These are phyloP conservation scores for Antrozous pallidus DNA, from an alignment of 2,797 vertebrate genomes.

Conservation along the genomic window DNA sequence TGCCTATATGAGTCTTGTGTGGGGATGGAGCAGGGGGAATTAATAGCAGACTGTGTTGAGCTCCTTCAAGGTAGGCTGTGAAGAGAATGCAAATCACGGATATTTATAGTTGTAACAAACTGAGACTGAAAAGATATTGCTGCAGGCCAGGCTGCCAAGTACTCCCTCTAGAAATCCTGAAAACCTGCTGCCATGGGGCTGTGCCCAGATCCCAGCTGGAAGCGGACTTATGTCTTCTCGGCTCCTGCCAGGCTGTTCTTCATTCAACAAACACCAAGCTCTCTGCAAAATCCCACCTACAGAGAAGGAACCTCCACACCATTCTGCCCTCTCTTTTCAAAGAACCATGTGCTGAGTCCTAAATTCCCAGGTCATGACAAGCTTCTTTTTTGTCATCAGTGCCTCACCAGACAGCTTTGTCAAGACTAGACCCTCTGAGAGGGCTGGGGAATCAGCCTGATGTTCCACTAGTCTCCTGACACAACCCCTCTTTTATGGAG, in stretches of 20 bases:
- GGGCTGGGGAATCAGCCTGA: background rate
- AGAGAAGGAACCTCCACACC: background rate
- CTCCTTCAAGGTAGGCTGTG: constrained; percentile 27
- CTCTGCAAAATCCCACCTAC: constrained; percentile 63
- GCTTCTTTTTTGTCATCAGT: background rate
- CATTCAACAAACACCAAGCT: constrained; percentile 65
- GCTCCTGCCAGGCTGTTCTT: constrained; percentile 44
- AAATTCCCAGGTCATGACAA: background rate
- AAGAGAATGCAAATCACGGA: constrained; percentile 64
- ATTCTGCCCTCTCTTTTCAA: constrained; percentile 31
- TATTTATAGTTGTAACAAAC: constrained; percentile 72
- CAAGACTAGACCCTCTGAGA: background rate
- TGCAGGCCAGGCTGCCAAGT: background rate
- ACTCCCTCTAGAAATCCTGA: constrained; percentile 59
- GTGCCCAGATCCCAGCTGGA: constrained; percentile 52
- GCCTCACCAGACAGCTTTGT: background rate
- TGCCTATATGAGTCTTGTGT: background rate
- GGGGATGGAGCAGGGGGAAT: background rate
- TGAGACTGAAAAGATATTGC: constrained; percentile 53
- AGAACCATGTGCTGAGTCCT: background rate
- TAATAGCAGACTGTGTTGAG: background rate
- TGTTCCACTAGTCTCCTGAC: background rate
- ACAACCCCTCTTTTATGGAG: fast-evolving
- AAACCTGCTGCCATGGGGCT: constrained; percentile 40
- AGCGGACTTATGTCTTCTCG: constrained; percentile 60